Evolutionary conservation across 2,113 vertebrate genomes (phyloP), one percentile per base, ranked within the genome.

Genomic region (Oreochromis spilurus): DNA sequence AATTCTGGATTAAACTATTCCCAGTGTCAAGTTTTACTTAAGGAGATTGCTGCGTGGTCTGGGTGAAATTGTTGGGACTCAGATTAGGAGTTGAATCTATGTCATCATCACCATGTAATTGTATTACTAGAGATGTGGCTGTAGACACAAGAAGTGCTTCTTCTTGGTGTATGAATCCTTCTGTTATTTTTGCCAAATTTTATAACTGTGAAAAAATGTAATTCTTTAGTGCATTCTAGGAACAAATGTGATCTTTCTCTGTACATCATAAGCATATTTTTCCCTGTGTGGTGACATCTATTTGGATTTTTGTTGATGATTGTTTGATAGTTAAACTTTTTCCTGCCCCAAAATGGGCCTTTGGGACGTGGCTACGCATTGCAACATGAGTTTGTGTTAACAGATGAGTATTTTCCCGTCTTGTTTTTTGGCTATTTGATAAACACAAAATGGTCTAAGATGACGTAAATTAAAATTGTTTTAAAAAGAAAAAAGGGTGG

Each of bases 1-100:
- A 13, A 53, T 75, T 88, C 58, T 31, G 67, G 85, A 89, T 92
- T 88, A 91, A 6, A 65, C 21, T 21, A 24, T 40, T 78, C 79
- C 24, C 13, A 9, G 65, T 86, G 88, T 91, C 53, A 40, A 12
- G 5, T 89, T 93, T 80, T 43, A 83, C 19, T 79, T 79, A 38
- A 77, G 17, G 79, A 58, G 75, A 89, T 88, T 82, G 80, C 6
- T 24, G 6, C 1, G 2, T 43, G 21, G 8, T 31, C 29, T 81
- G 19, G 36, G 77, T 45, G 24, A 40, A 77, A 17, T 21, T 8
- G 13, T 57, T 9, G 5, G n/a, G 65, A 26, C 7, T 26, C n/a
- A 5, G 21, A 78, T 19, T 14, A 7, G 19, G 9, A 58, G 45
- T 54, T 48, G 31, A 58, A 38, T 70, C 21, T 36, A 52, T 58